phyloP scores from a whole-genome alignment of 2,797 vertebrate species.

The Sebastes itinus region DNA sequence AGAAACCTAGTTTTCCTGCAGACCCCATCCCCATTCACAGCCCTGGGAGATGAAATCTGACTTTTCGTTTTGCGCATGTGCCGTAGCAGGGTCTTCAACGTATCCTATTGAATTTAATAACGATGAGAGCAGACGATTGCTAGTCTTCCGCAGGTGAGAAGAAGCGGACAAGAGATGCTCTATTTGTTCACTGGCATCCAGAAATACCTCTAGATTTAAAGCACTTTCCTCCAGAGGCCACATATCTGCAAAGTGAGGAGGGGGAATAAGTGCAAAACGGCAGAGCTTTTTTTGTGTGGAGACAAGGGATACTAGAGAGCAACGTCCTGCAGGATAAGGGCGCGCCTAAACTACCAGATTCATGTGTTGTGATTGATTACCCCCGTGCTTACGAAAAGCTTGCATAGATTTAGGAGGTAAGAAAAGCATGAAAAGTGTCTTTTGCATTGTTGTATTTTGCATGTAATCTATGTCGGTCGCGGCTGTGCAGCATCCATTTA shows the following conservation, averaged over 20 bases:
- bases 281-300: conserved; percentile 44
- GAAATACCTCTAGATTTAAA: conserved; percentile 33
- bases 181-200: conserved; percentile 32
- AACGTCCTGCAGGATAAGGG: conserved; percentile 79
- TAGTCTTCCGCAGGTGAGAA: conserved; percentile 73
- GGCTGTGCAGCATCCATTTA: conserved; percentile 61
- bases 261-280: conserved; percentile 25
- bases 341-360: conserved; percentile 78
- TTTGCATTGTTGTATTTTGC: conserved; percentile 40
- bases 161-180: conserved; percentile 55
- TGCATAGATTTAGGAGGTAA: conserved; percentile 81
- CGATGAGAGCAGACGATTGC: conserved; percentile 65
- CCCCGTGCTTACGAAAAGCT: conserved; percentile 67
- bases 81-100: conserved; percentile 59
- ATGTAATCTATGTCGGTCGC: not conserved
- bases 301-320: conserved; percentile 70
- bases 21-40: conserved; percentile 47
- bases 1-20: not conserved
- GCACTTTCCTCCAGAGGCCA: conserved; percentile 57
- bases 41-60: conserved; percentile 28
- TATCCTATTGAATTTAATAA: conserved; percentile 68
- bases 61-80: conserved; percentile 75
- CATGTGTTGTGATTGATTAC: conserved; percentile 82
- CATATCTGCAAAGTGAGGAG: conserved; percentile 55
- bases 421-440: conserved; percentile 27